A percentile compares a stretch with the other conserved stretches of the same genome.
Conservation (phyloP, 2,113 vertebrate genomes). For the Ammodytes dubius region DNA sequence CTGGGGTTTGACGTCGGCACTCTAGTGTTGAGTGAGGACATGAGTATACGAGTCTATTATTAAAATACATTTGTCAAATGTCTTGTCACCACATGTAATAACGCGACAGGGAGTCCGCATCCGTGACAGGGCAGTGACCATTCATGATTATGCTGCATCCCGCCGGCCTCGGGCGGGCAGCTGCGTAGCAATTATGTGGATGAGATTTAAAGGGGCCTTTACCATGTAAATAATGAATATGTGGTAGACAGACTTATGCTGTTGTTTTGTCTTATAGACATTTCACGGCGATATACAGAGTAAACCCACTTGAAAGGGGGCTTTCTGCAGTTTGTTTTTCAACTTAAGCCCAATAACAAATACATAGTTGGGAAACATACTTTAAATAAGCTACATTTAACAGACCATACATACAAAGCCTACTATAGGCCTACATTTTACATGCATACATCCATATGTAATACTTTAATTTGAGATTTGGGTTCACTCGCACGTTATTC, state of each 20-base stretch:
- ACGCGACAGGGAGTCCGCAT: background rate
- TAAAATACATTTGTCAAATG: background rate
- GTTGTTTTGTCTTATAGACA: slow-evolving; percentile 14
- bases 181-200: slow-evolving; percentile 55
- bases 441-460: background rate
- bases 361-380: background rate
- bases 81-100: slow-evolving; percentile 1
- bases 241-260: slow-evolving; percentile 1
- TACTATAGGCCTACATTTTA: too few species aligned
- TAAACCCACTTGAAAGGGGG: background rate
- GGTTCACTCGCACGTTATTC: background rate
- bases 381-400: too few species aligned
- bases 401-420: too few species aligned
- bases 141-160: slow-evolving; percentile 61
- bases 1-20: background rate
- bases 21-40: background rate
- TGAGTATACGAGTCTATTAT: background rate
- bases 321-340: background rate
- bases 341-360: background rate
- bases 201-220: slow-evolving; percentile 71
- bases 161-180: slow-evolving; percentile 59
- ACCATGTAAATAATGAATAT: slow-evolving; percentile 46
- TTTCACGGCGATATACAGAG: background rate
- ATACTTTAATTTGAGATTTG: background rate
- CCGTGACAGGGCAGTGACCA: slow-evolving; percentile 14